Evolutionary conservation across 2,113 vertebrate species (phyloP), one percentile per base, ranked within the genome.

Genomic region (Todiramphus chloris): DNA sequence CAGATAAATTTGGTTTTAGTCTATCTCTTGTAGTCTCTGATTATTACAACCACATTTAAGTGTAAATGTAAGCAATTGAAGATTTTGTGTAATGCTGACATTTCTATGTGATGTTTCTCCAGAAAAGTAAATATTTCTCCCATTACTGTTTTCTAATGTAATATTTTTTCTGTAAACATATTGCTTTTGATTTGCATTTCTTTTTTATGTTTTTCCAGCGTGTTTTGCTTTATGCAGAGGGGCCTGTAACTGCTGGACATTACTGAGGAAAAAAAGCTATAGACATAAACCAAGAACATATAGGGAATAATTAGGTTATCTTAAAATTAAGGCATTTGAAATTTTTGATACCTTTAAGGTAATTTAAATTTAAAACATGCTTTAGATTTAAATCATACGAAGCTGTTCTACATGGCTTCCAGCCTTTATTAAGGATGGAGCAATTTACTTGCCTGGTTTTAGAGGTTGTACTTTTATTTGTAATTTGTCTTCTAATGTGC

Each of bases 111-210:
- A 25, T 83, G 44, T 67, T 92, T 83, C 31, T 63, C 48, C 11
- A 80, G 69, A 37, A 88, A 93, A 70, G 25, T 66, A 79, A 84
- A 37, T 95, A 55, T 92, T 91, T 92, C 48, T 88, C 4, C 4
- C n/a, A 12, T 90, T 48, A 33, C 6, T 30, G 33, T 83, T 86
- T 81, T 70, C 41, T 23, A 87, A 1, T 72, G 67, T 58, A 41
- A 44, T 77, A 53, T 85, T 96, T 66, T 88, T 60, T 86, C 51
- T 90, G n/a, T 75, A 72, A 95, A 90, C 55, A 76, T 17, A 46
- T 88, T 50, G 43, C 31, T 90, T 83, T 94, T 87, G 53, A 37
- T 67, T 91, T 64, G 16, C n/a, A 37, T 53, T 39, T 90, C 24
- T 92, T 87, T 95, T 84, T 58, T 7, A 2, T 78, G 3, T 67